Evolutionary conservation across 2,888 invertebrate genomes (phyloP).

Genomic region (Pristionchus mayeri): DNA sequence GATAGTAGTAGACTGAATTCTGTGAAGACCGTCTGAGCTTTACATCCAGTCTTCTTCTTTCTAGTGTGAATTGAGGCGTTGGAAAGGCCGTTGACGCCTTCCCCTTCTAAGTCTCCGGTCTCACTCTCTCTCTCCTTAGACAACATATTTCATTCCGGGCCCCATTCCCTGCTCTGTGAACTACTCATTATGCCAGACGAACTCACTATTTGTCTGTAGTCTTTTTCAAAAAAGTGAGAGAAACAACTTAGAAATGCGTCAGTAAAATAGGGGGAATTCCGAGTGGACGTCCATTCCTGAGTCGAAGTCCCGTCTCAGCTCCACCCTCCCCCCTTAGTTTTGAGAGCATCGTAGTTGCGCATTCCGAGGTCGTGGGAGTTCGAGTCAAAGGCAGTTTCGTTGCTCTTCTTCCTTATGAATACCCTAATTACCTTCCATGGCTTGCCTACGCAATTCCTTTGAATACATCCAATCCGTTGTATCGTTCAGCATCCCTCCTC

Average conservation of each 20-base stretch:
- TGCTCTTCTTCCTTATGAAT: not conserved
- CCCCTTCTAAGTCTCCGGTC: not conserved
- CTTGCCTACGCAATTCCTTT: no score
- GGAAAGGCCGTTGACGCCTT: not conserved
- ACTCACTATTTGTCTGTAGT: not conserved
- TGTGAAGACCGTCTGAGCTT: not conserved
- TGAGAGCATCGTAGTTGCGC: not conserved
- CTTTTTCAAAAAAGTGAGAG: not conserved
- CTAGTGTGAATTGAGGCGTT: not conserved
- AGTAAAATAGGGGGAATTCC: not conserved
- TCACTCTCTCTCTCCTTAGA: not conserved
- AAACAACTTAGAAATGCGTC: not conserved
- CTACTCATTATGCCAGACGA: not conserved
- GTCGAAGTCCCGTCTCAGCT: no score
- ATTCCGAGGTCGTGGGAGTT: conserved; percentile 4
- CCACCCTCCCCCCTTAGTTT: not conserved
- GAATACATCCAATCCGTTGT: no score
- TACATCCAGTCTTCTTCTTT: not conserved
- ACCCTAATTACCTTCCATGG: not conserved
- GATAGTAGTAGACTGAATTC: no score
- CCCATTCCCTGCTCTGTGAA: not conserved
- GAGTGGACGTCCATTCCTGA: no score
- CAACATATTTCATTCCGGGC: not conserved
- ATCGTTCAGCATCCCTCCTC: no score
- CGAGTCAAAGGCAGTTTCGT: no score